Base-by-base conservation (phyloP, 2,113 vertebrate species). In the Lasiurus borealis region DNA sequence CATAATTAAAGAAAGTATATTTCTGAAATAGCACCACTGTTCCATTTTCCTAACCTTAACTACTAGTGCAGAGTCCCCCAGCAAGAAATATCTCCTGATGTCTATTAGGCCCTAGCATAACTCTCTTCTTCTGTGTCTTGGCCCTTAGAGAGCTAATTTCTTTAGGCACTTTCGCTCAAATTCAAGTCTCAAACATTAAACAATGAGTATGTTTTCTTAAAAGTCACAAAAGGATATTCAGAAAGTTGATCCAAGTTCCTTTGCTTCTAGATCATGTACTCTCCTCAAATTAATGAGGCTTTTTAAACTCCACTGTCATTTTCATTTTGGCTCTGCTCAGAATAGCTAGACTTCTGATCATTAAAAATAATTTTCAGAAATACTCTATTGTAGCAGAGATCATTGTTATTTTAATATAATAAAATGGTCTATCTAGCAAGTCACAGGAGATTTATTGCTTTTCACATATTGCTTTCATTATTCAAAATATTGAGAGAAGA, bases 291-390 rank as follows among this genome's bases (percentile, higher is more conserved):
- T 90, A 96, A 89, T 94, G 59, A 94, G 73, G 12, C 57, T 87
- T 78, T 95, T 92, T 44, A 84, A 93, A 95, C 19, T 50, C 36
- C 34, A 57, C 44, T 84, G 71, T 89, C 62, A 92, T 71, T 90
- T 95, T 95, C 48, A 83, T 62, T 90, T 90, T 86, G 57, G 10
- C 29, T 90, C 31, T 84, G 19, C 36, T 71, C 14, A 78, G 5
- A 50, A 64, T 69, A 83, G 84, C 64, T 46, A 87, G 54, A 62
- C 11, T 69, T 87, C 50, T 95, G 87, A 48, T 87, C 64, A 90
- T 86, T 95, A 95, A 88, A 96, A 94, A 90, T 88, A 62, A 92
- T 90, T 80, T 92, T 90, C 31, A 72, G 83, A 77, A 92, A 96
- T 62, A 44, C 50, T 80, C 4, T n/a, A 54, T 34, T 94, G 14